Evolutionary conservation across 1,140 invertebrate species (phyloP).

Genomic region (Carposina sasakii): DNA sequence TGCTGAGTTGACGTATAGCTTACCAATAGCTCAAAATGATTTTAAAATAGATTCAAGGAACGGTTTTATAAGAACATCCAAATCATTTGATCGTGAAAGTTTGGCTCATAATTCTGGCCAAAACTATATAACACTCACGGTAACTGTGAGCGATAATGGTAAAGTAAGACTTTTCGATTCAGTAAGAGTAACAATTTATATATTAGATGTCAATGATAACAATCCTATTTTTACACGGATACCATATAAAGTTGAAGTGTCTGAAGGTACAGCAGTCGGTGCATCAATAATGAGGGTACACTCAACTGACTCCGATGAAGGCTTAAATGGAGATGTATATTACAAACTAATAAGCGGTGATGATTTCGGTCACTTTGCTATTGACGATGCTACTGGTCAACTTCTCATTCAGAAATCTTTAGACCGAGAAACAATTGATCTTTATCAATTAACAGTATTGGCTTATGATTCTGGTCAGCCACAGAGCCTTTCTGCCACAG

Average conservation of each 20-base stretch:
- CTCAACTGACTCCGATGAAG: constrained; percentile 91
- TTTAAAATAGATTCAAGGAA: constrained; percentile 92
- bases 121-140: constrained; percentile 86
- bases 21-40: constrained; percentile 84
- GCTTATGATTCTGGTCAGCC: constrained; percentile 86
- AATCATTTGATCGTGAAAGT: constrained; percentile 90
- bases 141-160: constrained; percentile 91
- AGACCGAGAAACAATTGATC: constrained; percentile 88
- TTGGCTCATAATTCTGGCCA: constrained; percentile 83
- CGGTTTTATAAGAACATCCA: constrained; percentile 91
- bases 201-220: constrained; percentile 96
- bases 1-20: constrained; percentile 90
- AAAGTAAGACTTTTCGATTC: constrained; percentile 84
- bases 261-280: constrained; percentile 84
- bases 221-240: constrained; percentile 86
- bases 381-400: constrained; percentile 92
- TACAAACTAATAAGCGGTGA: constrained; percentile 89
- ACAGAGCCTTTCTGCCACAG: constrained; percentile 79
- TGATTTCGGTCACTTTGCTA: constrained; percentile 83
- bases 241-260: constrained; percentile 89
- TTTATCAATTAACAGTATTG: constrained; percentile 85
- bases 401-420: constrained; percentile 82
- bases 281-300: constrained; percentile 88
- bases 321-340: constrained; percentile 91
- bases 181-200: constrained; percentile 90